Conservation (phyloP, 2,113 vertebrate genomes). For the Semicossyphus pulcher region DNA sequence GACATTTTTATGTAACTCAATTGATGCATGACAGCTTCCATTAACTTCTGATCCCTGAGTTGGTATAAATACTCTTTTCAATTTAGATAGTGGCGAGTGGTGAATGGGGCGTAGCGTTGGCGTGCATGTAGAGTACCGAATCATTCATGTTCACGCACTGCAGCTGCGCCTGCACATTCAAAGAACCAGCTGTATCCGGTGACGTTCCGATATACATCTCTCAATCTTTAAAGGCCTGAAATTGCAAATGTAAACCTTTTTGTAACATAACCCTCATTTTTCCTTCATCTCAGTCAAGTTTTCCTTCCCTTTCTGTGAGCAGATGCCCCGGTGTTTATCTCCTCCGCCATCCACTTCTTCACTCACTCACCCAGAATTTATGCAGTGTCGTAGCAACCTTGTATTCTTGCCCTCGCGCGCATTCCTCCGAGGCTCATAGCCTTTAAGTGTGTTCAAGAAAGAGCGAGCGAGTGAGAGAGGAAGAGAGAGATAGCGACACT, state of each 20-base stretch:
- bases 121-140: constrained; percentile 41
- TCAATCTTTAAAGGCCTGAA: constrained; percentile 34
- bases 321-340: constrained; percentile 17
- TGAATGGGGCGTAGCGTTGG: constrained; percentile 54
- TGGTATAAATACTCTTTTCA: constrained; percentile 81
- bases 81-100: constrained; percentile 73
- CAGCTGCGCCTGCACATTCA: constrained; percentile 9
- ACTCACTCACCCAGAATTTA: constrained; percentile 31
- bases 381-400: constrained; percentile 51
- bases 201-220: constrained; percentile 28
- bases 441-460: constrained; percentile 37
- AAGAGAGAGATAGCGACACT: constrained; percentile 40
- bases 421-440: constrained; percentile 34
- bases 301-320: neutral
- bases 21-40: constrained; percentile 78
- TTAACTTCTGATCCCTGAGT: constrained; percentile 77
- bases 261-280: neutral
- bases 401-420: constrained; percentile 53
- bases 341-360: constrained; percentile 7
- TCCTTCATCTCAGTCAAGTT: constrained; percentile 26
- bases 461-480: neutral
- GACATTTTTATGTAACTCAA: constrained; percentile 77
- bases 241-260: constrained; percentile 49
- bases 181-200: constrained; percentile 22
- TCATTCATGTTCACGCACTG: constrained; percentile 46